These are phyloP conservation scores for Papilio protenor DNA, from an alignment of 2,888 invertebrate species.

Conservation along the genomic window DNA sequence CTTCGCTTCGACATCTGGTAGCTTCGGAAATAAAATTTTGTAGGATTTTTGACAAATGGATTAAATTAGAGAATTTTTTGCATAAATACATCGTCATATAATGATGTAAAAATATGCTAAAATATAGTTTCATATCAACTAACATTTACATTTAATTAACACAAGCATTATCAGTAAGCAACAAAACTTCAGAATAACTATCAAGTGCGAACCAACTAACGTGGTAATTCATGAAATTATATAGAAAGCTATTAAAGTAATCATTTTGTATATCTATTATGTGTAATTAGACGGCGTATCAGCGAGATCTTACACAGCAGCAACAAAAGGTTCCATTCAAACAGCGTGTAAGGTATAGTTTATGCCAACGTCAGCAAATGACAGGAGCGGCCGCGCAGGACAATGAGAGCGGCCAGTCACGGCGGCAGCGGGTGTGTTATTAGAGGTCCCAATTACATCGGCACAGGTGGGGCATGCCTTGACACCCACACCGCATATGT, in stretches of 20 bases:
- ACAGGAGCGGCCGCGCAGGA: slow-evolving; percentile 51
- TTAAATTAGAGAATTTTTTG: background rate
- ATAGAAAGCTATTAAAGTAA: background rate
- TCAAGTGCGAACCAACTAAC: slow-evolving; percentile 5
- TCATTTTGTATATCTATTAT: slow-evolving; percentile 19
- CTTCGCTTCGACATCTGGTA: background rate
- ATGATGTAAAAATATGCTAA: background rate
- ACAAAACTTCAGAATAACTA: background rate
- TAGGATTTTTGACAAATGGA: background rate
- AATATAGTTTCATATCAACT: background rate
- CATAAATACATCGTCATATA: background rate
- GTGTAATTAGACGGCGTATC: slow-evolving; percentile 23
- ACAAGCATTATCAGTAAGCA: background rate
- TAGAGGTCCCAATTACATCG: slow-evolving; percentile 56
- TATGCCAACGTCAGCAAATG: slow-evolving; percentile 49
- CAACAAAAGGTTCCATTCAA: slow-evolving; percentile 30
- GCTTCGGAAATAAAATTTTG: background rate
- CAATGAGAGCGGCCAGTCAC: slow-evolving; percentile 41
- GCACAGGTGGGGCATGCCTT: slow-evolving; percentile 37
- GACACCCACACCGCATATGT: slow-evolving; percentile 10
- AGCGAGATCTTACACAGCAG: background rate
- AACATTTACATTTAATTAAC: background rate
- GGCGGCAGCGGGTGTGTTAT: slow-evolving; percentile 40
- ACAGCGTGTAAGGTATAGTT: slow-evolving; percentile 20
- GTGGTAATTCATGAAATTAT: background rate